Conservation (phyloP, 2,888 invertebrate genomes). For the Diaphora mendica region DNA sequence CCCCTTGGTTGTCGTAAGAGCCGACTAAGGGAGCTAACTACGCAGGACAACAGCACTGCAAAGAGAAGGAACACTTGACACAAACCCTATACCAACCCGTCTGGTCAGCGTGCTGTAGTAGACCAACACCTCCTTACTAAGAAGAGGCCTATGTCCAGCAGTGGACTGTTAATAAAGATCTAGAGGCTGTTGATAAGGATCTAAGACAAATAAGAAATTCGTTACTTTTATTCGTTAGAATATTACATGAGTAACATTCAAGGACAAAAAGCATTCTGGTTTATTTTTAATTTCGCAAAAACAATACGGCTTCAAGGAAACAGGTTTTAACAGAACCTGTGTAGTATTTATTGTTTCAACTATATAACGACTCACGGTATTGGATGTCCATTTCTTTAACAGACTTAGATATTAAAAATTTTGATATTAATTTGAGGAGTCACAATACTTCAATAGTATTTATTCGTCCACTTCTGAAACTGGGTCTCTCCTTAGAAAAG, state of each 20-base stretch:
- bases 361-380: neutral
- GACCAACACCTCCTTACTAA: too few relatives aligned
- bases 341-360: neutral
- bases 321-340: neutral
- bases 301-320: neutral
- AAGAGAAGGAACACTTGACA: too few relatives aligned
- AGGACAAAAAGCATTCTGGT: neutral
- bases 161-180: too few relatives aligned
- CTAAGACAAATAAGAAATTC: neutral
- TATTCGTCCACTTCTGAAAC: too few relatives aligned
- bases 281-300: neutral
- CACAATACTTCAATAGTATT: neutral
- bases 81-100: too few relatives aligned
- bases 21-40: too few relatives aligned
- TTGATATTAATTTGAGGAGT: neutral
- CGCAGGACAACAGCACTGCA: too few relatives aligned
- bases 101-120: too few relatives aligned
- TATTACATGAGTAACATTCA: neutral
- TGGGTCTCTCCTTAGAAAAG: neutral
- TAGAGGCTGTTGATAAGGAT: too few relatives aligned
- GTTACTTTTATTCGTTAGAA: neutral
- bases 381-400: neutral
- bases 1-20: too few relatives aligned
- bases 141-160: too few relatives aligned
- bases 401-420: neutral